A percentile compares a stretch with the other conserved stretches of the same genome.
These are phyloP conservation scores for Chrysomela aeneicollis DNA, from an alignment of 2,888 invertebrate genomes.

Conservation along the genomic window DNA sequence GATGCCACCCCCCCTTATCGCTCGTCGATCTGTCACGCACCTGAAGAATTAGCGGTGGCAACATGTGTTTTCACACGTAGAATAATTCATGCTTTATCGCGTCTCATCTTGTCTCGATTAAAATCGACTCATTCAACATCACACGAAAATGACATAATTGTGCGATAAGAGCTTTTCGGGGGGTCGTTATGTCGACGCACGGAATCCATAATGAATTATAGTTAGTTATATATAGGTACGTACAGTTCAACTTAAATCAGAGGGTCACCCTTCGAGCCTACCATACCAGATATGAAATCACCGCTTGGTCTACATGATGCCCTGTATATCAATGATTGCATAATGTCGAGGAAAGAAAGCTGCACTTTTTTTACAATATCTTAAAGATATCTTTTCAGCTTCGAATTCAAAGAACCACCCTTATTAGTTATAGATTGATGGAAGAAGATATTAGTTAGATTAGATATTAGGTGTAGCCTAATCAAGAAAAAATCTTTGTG, in stretches of 20 bases:
- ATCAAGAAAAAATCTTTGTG: too few species aligned
- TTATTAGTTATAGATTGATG: too few species aligned
- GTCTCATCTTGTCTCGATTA: conserved; percentile 51
- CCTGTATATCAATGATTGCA: too few species aligned
- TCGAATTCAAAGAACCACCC: too few species aligned
- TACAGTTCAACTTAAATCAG: background rate
- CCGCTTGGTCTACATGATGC: too few species aligned
- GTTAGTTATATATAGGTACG: background rate
- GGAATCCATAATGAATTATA: conserved; percentile 20
- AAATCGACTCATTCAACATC: conserved; percentile 50
- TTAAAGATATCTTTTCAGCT: too few species aligned
- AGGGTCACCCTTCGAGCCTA: too few species aligned
- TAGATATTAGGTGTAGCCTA: too few species aligned
- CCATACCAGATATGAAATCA: too few species aligned
- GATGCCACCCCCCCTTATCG: conserved; percentile 11
- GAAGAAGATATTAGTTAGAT: too few species aligned
- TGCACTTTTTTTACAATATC: too few species aligned
- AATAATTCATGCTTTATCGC: conserved; percentile 56
- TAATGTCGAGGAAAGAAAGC: too few species aligned
- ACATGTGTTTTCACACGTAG: conserved; percentile 58
- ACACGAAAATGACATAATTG: conserved; percentile 57
- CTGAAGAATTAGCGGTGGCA: conserved; percentile 55
- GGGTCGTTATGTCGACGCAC: conserved; percentile 17
- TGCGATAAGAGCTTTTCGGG: conserved; percentile 16
- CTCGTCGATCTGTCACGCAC: conserved; percentile 56